Evolutionary conservation across 2,797 vertebrate species (phyloP).

Genomic region (Rhyacichthys aspro): DNA sequence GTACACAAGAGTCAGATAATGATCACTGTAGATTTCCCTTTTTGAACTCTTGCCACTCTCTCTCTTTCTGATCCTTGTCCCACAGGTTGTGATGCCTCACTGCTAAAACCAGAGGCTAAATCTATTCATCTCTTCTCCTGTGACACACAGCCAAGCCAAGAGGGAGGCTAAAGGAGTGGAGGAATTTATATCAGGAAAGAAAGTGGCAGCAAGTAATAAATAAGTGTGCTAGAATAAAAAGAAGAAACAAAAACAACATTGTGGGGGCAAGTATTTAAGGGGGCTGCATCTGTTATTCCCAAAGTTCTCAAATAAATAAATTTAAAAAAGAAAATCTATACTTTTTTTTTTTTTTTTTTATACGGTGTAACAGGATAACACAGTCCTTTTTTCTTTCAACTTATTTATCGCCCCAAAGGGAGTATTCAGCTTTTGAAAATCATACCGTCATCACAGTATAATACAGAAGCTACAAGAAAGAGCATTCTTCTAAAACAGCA

Average conservation of each 20-base stretch:
- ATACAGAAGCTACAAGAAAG: not conserved
- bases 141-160: conserved; percentile 21
- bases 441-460: too few relatives aligned
- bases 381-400: too few relatives aligned
- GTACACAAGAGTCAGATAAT: conserved; percentile 43
- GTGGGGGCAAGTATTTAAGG: too few relatives aligned
- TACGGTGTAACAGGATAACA: too few relatives aligned
- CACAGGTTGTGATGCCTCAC: conserved; percentile 53
- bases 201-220: conserved; percentile 1
- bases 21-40: conserved; percentile 36
- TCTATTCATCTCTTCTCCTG: conserved; percentile 39
- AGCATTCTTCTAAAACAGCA: not conserved
- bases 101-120: conserved; percentile 55
- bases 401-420: too few relatives aligned
- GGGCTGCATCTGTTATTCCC: too few relatives aligned
- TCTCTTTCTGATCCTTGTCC: conserved; percentile 50
- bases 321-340: too few relatives aligned
- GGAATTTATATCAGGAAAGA: conserved; percentile 10
- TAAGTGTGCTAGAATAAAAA: not conserved
- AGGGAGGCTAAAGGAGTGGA: conserved; percentile 11
- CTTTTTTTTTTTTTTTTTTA: too few relatives aligned
- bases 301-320: too few relatives aligned
- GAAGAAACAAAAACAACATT: not conserved
- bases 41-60: conserved; percentile 22
- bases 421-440: too few relatives aligned